Conservation (phyloP, 2,113 vertebrate genomes). For the Callocephalon fimbriatum region DNA sequence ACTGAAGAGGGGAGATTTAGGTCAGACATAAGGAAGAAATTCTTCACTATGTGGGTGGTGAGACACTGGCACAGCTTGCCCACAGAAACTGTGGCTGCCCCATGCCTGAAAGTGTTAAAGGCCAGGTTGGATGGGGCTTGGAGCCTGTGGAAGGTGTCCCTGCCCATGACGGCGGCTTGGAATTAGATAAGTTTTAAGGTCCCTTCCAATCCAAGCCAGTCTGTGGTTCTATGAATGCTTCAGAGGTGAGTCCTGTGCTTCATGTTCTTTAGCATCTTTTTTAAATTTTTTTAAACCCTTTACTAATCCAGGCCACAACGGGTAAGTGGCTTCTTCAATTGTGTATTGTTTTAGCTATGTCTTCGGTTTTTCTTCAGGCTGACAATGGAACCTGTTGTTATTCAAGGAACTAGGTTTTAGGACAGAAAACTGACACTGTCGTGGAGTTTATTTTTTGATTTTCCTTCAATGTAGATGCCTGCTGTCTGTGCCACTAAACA, state of each 20-base stretch:
- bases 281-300: neutral
- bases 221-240: neutral
- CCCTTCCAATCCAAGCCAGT: neutral
- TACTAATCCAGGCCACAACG: neutral
- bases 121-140: neutral
- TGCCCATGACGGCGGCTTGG: neutral
- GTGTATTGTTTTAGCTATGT: neutral
- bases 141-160: neutral
- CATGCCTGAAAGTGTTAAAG: neutral
- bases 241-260: neutral
- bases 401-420: neutral
- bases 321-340: neutral
- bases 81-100: neutral
- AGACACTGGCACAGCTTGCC: neutral
- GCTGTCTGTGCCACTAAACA: neutral
- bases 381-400: neutral
- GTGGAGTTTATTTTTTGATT: conserved; percentile 1
- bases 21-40: neutral
- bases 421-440: neutral
- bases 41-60: neutral
- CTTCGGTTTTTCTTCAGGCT: neutral
- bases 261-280: neutral
- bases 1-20: neutral
- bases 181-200: neutral
- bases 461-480: neutral